A percentile compares a stretch with the other conserved stretches of the same genome.
phyloP scores from a whole-genome alignment of 2,797 vertebrate species.

The Tachyglossus aculeatus region DNA sequence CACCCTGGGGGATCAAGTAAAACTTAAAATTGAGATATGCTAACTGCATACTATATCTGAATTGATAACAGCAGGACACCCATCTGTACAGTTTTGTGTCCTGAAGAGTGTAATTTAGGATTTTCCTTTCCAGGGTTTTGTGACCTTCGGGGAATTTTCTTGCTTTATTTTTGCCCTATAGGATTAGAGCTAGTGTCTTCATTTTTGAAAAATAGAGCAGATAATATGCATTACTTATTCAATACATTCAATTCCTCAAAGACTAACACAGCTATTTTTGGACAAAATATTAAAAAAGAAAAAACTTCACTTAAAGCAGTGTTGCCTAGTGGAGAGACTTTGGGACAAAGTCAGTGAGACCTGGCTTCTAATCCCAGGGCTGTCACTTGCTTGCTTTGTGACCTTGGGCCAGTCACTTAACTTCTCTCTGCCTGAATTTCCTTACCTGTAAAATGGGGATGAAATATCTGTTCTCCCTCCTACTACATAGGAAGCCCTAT shows the following conservation, averaged over 20 bases:
- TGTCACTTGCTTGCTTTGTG: no score
- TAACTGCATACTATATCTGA: conserved; percentile 23
- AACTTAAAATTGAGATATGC: conserved; percentile 30
- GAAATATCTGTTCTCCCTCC: no score
- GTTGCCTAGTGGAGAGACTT: not conserved
- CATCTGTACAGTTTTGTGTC: conserved; percentile 25
- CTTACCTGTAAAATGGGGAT: no score
- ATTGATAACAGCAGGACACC: conserved; percentile 7
- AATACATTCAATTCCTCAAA: conserved; percentile 55
- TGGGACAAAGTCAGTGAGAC: accelerated
- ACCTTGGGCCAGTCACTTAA: no score
- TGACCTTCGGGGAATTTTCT: conserved; percentile 59
- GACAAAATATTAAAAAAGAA: no score
- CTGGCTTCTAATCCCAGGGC: no score
- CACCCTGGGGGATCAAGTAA: conserved; percentile 40
- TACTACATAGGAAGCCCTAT: no score
- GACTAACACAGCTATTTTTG: not conserved
- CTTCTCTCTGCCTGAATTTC: no score
- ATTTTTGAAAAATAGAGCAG: conserved; percentile 55
- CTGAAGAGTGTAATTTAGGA: conserved; percentile 3
- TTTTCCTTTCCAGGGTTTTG: conserved; percentile 38
- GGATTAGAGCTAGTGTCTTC: not conserved
- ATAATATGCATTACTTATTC: conserved; percentile 60
- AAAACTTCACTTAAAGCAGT: not conserved
- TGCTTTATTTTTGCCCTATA: conserved; percentile 22